Percentiles rank a stretch among this genome's conserved stretches.
These are phyloP conservation scores for Orthosia cruda DNA, from an alignment of 2,888 invertebrate genomes.

Conservation along the genomic window DNA sequence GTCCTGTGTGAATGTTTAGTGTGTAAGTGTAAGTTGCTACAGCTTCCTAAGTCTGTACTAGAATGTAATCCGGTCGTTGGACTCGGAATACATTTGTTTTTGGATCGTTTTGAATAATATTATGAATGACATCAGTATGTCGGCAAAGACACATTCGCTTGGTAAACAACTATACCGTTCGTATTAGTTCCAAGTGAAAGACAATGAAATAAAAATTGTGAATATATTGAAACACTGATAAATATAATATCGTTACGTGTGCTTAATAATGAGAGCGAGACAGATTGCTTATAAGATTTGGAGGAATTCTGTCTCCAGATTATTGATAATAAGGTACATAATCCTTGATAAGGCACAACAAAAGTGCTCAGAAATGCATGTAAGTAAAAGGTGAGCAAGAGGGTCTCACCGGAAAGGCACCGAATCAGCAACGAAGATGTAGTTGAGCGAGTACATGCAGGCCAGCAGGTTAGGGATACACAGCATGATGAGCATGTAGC, in stretches of 20 bases:
- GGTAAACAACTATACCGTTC: background rate
- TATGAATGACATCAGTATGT: background rate
- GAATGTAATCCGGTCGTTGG: background rate
- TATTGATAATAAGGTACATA: conserved; percentile 20
- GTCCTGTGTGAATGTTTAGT: background rate
- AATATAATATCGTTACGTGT: conserved; percentile 17
- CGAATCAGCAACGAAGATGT: conserved; percentile 91
- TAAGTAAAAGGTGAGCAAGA: background rate
- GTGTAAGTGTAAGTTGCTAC: background rate
- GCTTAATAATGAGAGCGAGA: conserved; percentile 13
- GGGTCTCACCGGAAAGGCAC: conserved; percentile 90
- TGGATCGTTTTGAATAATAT: background rate
- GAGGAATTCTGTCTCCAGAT: background rate
- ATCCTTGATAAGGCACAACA: conserved; percentile 20
- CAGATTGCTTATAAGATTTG: conserved; percentile 7
- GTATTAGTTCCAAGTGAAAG: background rate
- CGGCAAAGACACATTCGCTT: background rate
- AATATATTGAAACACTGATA: conserved; percentile 10
- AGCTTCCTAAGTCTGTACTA: background rate
- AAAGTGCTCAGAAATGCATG: conserved; percentile 13
- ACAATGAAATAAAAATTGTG: background rate
- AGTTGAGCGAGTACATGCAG: conserved; percentile 90
- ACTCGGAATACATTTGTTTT: background rate
- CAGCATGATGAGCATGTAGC: conserved; percentile 81
- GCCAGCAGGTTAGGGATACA: conserved; percentile 90